Evolutionary conservation across 2,797 vertebrate species (phyloP), one percentile per base, ranked within the genome.

Genomic region (Sarcophilus harrisii): DNA sequence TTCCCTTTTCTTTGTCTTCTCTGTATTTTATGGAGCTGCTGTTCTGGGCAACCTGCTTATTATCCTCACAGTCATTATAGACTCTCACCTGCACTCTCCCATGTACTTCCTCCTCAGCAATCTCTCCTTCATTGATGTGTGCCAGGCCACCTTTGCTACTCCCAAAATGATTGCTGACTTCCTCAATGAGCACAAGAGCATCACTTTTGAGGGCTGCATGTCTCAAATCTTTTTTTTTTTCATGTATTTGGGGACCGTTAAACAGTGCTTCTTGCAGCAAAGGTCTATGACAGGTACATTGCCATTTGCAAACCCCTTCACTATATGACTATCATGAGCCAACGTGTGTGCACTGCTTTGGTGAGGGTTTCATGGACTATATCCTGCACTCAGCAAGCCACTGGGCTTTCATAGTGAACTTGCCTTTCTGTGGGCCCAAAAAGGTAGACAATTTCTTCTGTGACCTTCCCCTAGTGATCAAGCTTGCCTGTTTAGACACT

Each of bases 341-440:
- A 0, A 49, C 58, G 24, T 1, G 13, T 91, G 12, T 96, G 97
- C 24, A 38, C 96, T 14, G 18, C 81, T 55, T 55, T 97, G 29
- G 96, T 97, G 52, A 90, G 18, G 29, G 6, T 92, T 6, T 96
- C 95, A 55, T 97, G 96, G 96, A 18, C 92, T 59, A 95, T n/a
- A 95, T 96, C 52, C 28, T 94, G 13, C 95, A 97, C 57, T 98
- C 97, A 92, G 62, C 60, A 49, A 92, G 91, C n/a, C 97, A 98
- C 38, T 57, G 97, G 91, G 93, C 21, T 91, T 91, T 98, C 38
- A 96, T 92, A 58, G 57, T 97, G 0, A 57, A 91, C 55, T 90
- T 98, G 16, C 95, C 96, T 52, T 97, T 96, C 66, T 98, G 96
- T 96, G 97, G 96, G 58, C 94, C 96, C 57, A 98, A 97, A 9